Base-by-base conservation (phyloP, 2,113 vertebrate species). In the Eclectus roratus region DNA sequence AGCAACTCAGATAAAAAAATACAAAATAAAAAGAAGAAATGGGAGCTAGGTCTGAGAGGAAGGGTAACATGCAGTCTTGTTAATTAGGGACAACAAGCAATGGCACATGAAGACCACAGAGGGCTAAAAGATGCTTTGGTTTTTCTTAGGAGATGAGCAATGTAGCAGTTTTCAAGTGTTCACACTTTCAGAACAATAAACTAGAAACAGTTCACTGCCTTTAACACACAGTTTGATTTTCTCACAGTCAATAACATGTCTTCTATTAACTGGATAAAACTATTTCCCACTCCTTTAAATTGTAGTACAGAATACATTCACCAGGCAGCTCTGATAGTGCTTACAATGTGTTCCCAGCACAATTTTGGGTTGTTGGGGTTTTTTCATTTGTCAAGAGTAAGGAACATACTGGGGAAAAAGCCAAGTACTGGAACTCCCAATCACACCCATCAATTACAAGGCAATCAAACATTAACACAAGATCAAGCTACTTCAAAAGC, bases 401-500 rank as follows among this genome's bases (percentile, higher is more conserved):
- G 31, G 39, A 95, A 86, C 56, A 84, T 35, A 86, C 70, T 85
- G 72, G 80, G 69, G 65, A 33, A 87, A 94, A 92, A 69, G 65
- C 77, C 84, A 87, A 92, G 86, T 55, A 89, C 65, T 84, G 9
- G 8, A 84, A 92, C 84, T 87, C 73, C 74, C 61, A 94, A 3
- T 69, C 93, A 94, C 60, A 92, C 56, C 44, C 77, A 89, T 56
- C 81, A 52, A 91, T 96, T 74, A 74, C 60, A 79, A 49, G 23
- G 37, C 47, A 92, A 88, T 71, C 69, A 60, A 60, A 81, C 17
- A 5, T 79, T 96, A 84, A 55, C 19, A 63, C 17, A 71, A 78
- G 55, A 61, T 39, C 77, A 90, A 91, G 73, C 91, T 68, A 81
- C 8, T 87, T 84, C 39, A 84, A 41, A 55, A 0, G 1, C 17